Conservation (phyloP, 1,140 invertebrate genomes). For the Drosophila sproati region DNA sequence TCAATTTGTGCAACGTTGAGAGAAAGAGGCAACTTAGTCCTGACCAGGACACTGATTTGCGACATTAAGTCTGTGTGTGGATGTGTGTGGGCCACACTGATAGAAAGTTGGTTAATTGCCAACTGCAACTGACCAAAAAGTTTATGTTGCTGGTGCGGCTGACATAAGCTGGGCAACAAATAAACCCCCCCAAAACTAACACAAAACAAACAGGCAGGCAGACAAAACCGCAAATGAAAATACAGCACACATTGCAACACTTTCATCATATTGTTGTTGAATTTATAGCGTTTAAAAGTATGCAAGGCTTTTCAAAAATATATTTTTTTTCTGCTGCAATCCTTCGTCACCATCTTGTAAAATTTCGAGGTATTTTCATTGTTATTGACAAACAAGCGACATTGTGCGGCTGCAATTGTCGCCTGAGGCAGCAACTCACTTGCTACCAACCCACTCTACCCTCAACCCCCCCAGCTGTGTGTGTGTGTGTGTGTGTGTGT, state of each 20-base stretch:
- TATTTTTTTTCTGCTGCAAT: not conserved
- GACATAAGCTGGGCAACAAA: conserved; percentile 37
- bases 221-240: conserved; percentile 17
- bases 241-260: not conserved
- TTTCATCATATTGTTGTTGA: conserved; percentile 4
- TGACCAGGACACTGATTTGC: conserved; percentile 47
- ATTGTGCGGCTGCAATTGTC: conserved; percentile 71
- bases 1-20: conserved; percentile 44
- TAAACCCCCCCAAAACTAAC: conserved; percentile 24
- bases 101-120: conserved; percentile 59
- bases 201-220: conserved; percentile 23
- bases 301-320: not conserved
- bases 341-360: conserved; percentile 15
- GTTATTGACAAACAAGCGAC: conserved; percentile 76
- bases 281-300: conserved; percentile 7
- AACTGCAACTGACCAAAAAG: conserved; percentile 41
- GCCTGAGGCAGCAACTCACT: conserved; percentile 9
- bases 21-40: not conserved
- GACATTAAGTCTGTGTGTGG: conserved; percentile 63
- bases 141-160: conserved; percentile 26
- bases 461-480: conserved; percentile 24
- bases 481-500: conserved; percentile 52
- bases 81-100: conserved; percentile 29
- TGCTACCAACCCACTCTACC: conserved; percentile 3
- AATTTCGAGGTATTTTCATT: conserved; percentile 52